These are phyloP conservation scores for Sarcophaga carnaria DNA, from an alignment of 2,888 invertebrate genomes.

Conservation along the genomic window DNA sequence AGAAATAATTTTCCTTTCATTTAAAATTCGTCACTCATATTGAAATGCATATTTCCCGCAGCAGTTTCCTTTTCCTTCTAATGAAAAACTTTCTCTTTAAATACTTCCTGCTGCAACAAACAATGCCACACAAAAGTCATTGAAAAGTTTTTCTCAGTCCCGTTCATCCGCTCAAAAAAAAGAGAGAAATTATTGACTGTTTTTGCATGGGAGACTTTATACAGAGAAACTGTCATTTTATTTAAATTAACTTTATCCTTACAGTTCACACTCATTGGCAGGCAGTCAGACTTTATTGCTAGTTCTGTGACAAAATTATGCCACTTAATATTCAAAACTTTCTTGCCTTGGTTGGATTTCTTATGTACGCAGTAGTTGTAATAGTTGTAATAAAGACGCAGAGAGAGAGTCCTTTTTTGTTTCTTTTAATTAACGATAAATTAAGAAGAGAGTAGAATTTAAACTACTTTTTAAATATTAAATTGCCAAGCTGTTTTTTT, in stretches of 20 bases:
- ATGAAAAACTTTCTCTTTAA: conserved; percentile 36
- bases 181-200: conserved; percentile 2
- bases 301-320: neutral
- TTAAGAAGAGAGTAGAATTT: too few species aligned
- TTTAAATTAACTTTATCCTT: conserved; percentile 53
- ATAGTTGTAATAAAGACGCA: too few species aligned
- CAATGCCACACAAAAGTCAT: neutral
- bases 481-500: too few species aligned
- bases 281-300: neutral
- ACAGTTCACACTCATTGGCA: conserved; percentile 1
- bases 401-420: too few species aligned
- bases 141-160: neutral
- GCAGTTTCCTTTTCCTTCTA: conserved; percentile 15
- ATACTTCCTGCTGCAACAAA: neutral
- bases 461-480: too few species aligned
- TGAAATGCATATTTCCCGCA: conserved; percentile 30
- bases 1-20: conserved; percentile 11
- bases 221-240: conserved; percentile 29
- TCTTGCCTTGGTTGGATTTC: neutral
- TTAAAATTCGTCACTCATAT: conserved; percentile 41
- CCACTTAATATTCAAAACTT: neutral
- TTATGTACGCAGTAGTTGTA: neutral
- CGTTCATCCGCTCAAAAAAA: neutral
- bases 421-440: too few species aligned
- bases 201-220: neutral